Evolutionary conservation across 2,113 vertebrate genomes (phyloP).

Genomic region (Collichthys lucidus): DNA sequence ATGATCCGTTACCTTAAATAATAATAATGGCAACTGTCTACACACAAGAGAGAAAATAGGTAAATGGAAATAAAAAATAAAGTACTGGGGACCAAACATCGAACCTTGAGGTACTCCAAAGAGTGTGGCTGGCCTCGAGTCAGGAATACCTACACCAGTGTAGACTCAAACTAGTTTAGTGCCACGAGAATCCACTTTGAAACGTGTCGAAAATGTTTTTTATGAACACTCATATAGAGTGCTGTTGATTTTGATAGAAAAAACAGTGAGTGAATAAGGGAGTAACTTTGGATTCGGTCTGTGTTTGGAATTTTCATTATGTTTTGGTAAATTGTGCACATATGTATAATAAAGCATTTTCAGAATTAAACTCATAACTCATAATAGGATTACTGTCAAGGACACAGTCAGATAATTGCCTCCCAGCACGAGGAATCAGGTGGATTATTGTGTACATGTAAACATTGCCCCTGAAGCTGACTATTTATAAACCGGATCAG

Average conservation of each 20-base stretch:
- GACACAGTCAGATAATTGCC: not conserved
- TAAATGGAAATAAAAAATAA: not conserved
- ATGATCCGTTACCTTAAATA: not conserved
- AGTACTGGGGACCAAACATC: not conserved
- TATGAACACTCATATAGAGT: not conserved
- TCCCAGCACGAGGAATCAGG: not conserved
- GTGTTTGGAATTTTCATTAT: not conserved
- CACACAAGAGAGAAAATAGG: not conserved
- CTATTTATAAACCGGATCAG: conserved; percentile 25
- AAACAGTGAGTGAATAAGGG: not conserved
- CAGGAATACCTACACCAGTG: not conserved
- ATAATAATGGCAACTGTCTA: not conserved
- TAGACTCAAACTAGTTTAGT: not conserved
- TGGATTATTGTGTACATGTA: conserved; percentile 20
- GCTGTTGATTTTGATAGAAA: not conserved
- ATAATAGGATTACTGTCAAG: not conserved
- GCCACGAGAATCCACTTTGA: not conserved
- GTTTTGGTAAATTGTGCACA: not conserved
- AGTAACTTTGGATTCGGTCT: not conserved
- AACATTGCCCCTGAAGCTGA: conserved; percentile 10
- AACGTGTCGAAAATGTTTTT: not conserved
- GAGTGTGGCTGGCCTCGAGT: not conserved
- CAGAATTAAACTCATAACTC: not conserved
- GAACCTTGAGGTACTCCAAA: not conserved
- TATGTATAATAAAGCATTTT: not conserved